phyloP scores from a whole-genome alignment of 2,888 invertebrate species.

The Rhagonycha fulva region DNA sequence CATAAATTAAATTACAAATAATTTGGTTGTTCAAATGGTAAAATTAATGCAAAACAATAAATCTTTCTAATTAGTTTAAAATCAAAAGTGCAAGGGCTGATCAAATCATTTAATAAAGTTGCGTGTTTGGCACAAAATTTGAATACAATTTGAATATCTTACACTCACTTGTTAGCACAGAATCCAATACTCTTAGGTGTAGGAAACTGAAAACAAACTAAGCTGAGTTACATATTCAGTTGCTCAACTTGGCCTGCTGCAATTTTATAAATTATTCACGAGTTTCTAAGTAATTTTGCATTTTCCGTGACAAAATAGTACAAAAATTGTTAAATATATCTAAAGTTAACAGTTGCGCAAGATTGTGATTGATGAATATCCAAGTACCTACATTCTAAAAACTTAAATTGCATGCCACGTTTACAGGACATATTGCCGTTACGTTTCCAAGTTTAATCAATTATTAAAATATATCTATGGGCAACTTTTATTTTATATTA shows the following conservation, averaged over 20 bases:
- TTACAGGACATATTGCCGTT: not conserved
- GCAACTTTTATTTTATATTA: not conserved
- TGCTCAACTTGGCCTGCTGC: not conserved
- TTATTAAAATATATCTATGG: not conserved
- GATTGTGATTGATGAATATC: not conserved
- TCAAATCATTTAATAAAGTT: not conserved
- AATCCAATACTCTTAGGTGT: constrained; percentile 9
- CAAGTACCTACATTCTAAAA: not conserved
- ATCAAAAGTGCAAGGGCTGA: not conserved
- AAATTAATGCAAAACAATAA: not conserved
- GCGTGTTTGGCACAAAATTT: constrained; percentile 12
- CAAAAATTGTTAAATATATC: not conserved
- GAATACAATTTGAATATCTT: constrained; percentile 21
- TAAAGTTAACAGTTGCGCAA: not conserved
- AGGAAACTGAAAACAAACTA: constrained; percentile 12
- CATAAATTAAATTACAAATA: not conserved
- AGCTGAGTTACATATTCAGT: not conserved
- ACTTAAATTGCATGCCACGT: not conserved
- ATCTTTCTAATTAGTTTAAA: not conserved
- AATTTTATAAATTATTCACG: constrained; percentile 1
- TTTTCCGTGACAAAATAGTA: not conserved
- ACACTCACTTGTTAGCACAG: not conserved
- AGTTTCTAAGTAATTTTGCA: not conserved
- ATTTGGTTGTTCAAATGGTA: not conserved
- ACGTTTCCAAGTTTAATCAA: not conserved